Evolutionary conservation across 2,797 vertebrate genomes (phyloP).

Genomic region (Chrosomus eos): DNA sequence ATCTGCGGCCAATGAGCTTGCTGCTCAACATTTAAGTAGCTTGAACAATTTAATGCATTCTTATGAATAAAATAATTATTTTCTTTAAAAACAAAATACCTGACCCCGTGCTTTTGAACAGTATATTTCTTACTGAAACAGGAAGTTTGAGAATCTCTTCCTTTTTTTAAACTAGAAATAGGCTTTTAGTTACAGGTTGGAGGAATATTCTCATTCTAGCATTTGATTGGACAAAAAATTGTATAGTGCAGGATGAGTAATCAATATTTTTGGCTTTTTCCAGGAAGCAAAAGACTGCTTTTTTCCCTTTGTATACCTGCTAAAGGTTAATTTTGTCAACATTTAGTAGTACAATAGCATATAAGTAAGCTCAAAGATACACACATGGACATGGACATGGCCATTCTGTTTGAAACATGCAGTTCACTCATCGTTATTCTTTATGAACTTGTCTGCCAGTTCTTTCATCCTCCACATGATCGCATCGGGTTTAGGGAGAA

Average conservation of each 20-base stretch:
- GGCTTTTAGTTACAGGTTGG: background rate
- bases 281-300: background rate
- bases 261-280: background rate
- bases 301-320: background rate
- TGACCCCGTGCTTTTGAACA: too few relatives aligned
- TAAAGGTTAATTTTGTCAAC: background rate
- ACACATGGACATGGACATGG: background rate
- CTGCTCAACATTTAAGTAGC: too few relatives aligned
- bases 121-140: background rate
- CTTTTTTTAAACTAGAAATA: background rate
- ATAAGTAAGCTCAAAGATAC: background rate
- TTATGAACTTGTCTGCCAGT: background rate
- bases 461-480: conserved; percentile 1
- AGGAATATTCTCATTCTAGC: background rate
- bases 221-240: background rate
- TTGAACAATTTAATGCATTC: too few relatives aligned
- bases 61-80: too few relatives aligned
- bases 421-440: background rate
- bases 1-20: too few relatives aligned
- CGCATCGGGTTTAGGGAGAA: background rate
- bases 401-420: background rate
- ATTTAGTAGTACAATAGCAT: background rate
- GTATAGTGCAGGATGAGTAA: background rate
- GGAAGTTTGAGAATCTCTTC: background rate
- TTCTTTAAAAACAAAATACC: too few relatives aligned